Evolutionary conservation across 1,140 invertebrate genomes (phyloP), one percentile per base, ranked within the genome.

Genomic region (Coptotermes formosanus): DNA sequence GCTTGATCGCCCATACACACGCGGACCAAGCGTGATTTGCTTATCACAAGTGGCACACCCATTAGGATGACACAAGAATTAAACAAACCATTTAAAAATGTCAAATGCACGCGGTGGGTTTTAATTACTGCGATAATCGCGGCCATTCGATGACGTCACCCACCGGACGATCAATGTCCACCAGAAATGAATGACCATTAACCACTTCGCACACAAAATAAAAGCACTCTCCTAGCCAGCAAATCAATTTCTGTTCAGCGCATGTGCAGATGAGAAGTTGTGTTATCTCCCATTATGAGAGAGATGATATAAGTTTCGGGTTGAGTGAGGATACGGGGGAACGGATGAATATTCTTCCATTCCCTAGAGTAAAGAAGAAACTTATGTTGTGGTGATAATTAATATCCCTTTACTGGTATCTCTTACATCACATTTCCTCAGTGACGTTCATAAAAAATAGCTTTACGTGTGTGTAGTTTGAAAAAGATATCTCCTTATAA

Each of bases 1-100:
- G 64, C 23, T n/a, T 3, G 2, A 69, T 69, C 64, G 64, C 64
- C 6, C 64, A 69, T n/a, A 69, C 64, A n/a, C 25, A 69, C 64
- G n/a, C 64, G n/a, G 25, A 9, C 64, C 23, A 6, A 69, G 25
- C 64, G 21, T n/a, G 64, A 69, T 69, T 69, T 69, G 64, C 64
- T 69, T 69, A 69, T 69, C 64, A 69, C 64, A 69, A 69, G 64
- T 69, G 64, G 23, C 64, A 69, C 64, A 69, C 64, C 82, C 82
- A 83, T 83, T 83, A 83, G 43, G 82, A 83, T 83, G 82, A 83
- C 82, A 83, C 82, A 45, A 83, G 82, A 83, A 83, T 83, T 83
- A 83, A 83, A 83, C 82, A 83, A 83, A 83, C 82, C 82, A 83
- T 83, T 83, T 83, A 83, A 83, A 83, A 83, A 83, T 83, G 82